Percentiles rank a stretch among this genome's conserved stretches.
phyloP scores from a whole-genome alignment of 2,113 vertebrate genomes.

The Lates calcarifer region DNA sequence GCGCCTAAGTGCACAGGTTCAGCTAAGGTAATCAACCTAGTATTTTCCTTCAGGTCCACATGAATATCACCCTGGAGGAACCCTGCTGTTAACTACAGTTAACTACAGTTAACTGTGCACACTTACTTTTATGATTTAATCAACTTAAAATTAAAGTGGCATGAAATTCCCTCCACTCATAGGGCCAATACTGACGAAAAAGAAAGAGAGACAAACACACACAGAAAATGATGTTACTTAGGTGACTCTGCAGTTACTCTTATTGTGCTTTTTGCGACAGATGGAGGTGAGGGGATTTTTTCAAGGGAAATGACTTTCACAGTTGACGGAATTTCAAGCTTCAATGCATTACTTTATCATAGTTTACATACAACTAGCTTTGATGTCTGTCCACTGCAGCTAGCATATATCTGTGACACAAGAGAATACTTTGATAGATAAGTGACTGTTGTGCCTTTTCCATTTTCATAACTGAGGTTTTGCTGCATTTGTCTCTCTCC shows the following conservation, averaged over 20 bases:
- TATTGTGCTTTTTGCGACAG: slow-evolving; percentile 49
- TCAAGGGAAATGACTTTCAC: slow-evolving; percentile 70
- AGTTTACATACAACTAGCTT: slow-evolving; percentile 63
- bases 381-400: slow-evolving; percentile 60
- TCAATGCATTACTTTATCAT: slow-evolving; percentile 61
- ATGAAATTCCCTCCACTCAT: slow-evolving; percentile 19
- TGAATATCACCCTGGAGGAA: slow-evolving; percentile 57
- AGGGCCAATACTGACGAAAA: slow-evolving; percentile 14
- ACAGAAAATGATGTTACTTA: slow-evolving; percentile 28
- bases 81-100: slow-evolving; percentile 58
- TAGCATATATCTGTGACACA: slow-evolving; percentile 60
- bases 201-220: slow-evolving; percentile 14
- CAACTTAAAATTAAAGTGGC: slow-evolving; percentile 46
- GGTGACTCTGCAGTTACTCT: slow-evolving; percentile 32
- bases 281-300: slow-evolving; percentile 63
- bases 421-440: slow-evolving; percentile 52
- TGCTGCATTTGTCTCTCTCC: slow-evolving; percentile 15
- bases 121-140: slow-evolving; percentile 55
- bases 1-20: slow-evolving; percentile 74
- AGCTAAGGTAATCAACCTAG: slow-evolving; percentile 71
- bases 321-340: slow-evolving; percentile 70
- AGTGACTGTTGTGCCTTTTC: slow-evolving; percentile 1
- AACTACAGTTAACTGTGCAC: slow-evolving; percentile 53
- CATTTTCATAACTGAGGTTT: slow-evolving; percentile 33
- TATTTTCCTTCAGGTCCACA: slow-evolving; percentile 59